A percentile compares a stretch with the other conserved stretches of the same genome.
phyloP scores from a whole-genome alignment of 2,113 vertebrate species.

The Hylia prasina region DNA sequence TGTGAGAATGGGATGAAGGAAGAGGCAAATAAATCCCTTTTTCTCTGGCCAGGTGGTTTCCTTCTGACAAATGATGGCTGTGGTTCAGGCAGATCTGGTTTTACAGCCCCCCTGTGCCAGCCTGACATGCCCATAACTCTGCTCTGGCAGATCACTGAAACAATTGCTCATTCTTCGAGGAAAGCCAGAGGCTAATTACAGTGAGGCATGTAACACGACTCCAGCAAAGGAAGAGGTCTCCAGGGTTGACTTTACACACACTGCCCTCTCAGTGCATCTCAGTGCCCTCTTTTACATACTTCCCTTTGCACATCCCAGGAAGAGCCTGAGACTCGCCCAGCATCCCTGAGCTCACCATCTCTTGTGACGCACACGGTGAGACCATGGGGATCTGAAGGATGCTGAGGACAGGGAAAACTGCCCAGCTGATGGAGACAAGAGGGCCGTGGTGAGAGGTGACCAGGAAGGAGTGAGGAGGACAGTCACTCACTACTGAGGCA shows the following conservation, averaged over 20 bases:
- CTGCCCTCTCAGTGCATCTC: background rate
- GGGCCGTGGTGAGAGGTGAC: background rate
- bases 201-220: background rate
- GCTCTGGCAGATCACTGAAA: background rate
- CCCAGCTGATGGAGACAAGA: background rate
- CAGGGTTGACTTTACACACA: background rate
- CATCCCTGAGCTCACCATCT: background rate
- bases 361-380: background rate
- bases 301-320: background rate
- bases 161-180: background rate
- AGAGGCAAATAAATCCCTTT: background rate
- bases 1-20: background rate
- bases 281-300: background rate
- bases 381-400: background rate
- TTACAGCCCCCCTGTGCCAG: constrained; percentile 46
- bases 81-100: constrained; percentile 22
- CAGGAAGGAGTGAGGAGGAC: background rate
- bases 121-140: constrained; percentile 17
- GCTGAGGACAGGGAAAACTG: background rate
- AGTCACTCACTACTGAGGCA: background rate
- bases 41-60: constrained; percentile 4
- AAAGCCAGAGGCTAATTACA: background rate
- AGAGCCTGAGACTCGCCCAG: background rate
- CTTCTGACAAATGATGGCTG: background rate
- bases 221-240: background rate